Percentiles rank a stretch among this genome's conserved stretches.
Evolutionary conservation across 2,888 invertebrate species (phyloP).

Genomic region (Germaria angustata): DNA sequence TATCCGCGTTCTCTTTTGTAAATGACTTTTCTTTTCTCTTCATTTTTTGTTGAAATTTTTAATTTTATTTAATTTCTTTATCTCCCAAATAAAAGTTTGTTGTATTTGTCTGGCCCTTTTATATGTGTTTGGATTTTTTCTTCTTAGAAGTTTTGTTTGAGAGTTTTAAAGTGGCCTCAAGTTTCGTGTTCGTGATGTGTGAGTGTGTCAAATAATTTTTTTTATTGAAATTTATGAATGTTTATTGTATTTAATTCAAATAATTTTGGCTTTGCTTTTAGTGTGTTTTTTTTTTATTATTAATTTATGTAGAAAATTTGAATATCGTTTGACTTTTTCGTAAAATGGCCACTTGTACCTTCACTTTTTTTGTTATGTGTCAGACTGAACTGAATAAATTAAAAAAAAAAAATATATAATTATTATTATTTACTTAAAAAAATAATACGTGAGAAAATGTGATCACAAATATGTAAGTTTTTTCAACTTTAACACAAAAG

Average conservation of each 20-base stretch:
- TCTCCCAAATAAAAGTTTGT: not conserved
- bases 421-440: constrained; percentile 19
- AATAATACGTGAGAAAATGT: constrained; percentile 54
- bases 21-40: not conserved
- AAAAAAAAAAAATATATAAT: not conserved
- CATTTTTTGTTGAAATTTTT: not conserved
- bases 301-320: constrained; percentile 47
- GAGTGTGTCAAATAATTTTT: constrained; percentile 18
- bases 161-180: not conserved
- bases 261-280: not conserved
- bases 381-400: constrained; percentile 32
- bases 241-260: too few relatives aligned
- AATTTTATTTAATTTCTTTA: not conserved
- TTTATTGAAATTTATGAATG: not conserved
- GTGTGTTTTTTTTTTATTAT: not conserved
- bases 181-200: constrained; percentile 17
- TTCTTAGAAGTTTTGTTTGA: not conserved
- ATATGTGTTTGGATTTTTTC: not conserved
- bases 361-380: not conserved
- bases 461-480: constrained; percentile 9
- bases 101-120: not conserved
- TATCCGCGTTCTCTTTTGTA: not conserved
- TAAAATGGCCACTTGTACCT: constrained; percentile 8
- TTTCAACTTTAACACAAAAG: constrained; percentile 36
- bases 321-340: constrained; percentile 17